phyloP scores from a whole-genome alignment of 2,113 vertebrate species.

The Oenanthe oenanthe region DNA sequence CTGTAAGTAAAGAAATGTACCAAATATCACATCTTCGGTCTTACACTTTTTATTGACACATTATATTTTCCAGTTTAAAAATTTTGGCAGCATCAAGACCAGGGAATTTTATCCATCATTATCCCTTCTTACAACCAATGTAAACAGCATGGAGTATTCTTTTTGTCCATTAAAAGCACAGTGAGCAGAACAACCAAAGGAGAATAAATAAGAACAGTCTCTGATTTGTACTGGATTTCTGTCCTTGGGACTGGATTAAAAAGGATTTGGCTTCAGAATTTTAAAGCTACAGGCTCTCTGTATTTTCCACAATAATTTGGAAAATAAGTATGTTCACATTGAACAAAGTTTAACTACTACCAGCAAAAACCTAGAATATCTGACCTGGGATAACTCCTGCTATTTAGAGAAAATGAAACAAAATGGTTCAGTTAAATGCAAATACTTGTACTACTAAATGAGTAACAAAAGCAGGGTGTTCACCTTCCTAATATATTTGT shows the following conservation, averaged over 20 bases:
- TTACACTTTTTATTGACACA: background rate
- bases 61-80: background rate
- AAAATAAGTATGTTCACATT: background rate
- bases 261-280: background rate
- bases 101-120: background rate
- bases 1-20: background rate
- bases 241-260: background rate
- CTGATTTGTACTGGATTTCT: background rate
- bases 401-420: background rate
- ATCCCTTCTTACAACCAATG: background rate
- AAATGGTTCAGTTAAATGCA: background rate
- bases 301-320: background rate
- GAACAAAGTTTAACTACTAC: background rate
- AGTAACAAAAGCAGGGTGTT: background rate
- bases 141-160: background rate
- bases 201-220: background rate
- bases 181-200: background rate
- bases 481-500: background rate
- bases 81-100: background rate
- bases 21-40: background rate
- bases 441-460: background rate
- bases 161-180: background rate
- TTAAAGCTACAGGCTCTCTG: background rate
- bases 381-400: background rate
- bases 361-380: background rate